Base-by-base conservation (phyloP, 2,888 invertebrate species). In the Allophyes oxyacanthae region DNA sequence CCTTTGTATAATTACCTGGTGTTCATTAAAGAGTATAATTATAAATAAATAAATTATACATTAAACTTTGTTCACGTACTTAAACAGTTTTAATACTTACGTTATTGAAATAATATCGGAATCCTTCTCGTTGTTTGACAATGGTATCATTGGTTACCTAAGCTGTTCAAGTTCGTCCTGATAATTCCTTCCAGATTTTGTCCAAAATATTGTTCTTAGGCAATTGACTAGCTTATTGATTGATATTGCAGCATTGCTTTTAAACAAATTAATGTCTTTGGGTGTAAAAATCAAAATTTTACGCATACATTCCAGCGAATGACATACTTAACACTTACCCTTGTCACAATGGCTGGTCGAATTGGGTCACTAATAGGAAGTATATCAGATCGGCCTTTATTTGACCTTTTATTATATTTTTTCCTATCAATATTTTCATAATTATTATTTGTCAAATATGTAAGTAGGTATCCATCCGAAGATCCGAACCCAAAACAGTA, bases 31-130 rank as follows among this genome's bases (percentile, higher is more conserved):
- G n/a, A n/a, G n/a, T n/a, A n/a, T n/a, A n/a, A n/a, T n/a, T n/a
- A n/a, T n/a, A n/a, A n/a, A n/a, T n/a, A n/a, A n/a, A n/a, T n/a
- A n/a, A n/a, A n/a, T n/a, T 33, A 41, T 41, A 33, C 32, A 48
- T 48, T 52, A 33, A 63, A 52, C 40, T 61, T 58, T 58, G 25
- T 52, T 82, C 77, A 6, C 77, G 87, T 66, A 80, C 60, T 46
- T 83, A 14, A 82, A 87, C 48, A 87, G 87, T 0, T 48, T 79
- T 6, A 80, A 84, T 56, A 86, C 85, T 0, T 88, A 88, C 48
- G 77, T 77, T 1, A 85, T 86, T 43, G 79, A 84, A 26, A 81
- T 87, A 6, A 77, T 86, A 15, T 68, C 87, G 6, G 85, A 84
- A 0, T 11, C 77, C 0, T 63, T 81, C 15, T 83, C 85, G 0